These are phyloP conservation scores for Cryptocephalus primarius DNA, from an alignment of 2,888 invertebrate species.

Conservation along the genomic window DNA sequence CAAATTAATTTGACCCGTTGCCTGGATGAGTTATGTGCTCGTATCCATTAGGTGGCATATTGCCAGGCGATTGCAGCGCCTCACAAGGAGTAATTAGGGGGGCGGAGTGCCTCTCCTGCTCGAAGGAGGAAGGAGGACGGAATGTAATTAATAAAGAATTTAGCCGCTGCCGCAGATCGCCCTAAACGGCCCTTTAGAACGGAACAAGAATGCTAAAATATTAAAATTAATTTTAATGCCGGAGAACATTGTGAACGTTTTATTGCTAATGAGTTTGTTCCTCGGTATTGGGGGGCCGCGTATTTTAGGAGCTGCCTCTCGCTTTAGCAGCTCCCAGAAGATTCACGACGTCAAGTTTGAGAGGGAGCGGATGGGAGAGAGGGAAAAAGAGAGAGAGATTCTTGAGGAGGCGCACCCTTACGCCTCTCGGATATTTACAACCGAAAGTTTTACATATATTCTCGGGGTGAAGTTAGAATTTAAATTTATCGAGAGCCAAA, in stretches of 20 bases:
- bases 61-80: conserved; percentile 33
- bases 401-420: too few relatives aligned
- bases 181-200: conserved; percentile 10
- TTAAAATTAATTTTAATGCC: conserved; percentile 19
- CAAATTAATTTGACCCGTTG: conserved; percentile 35
- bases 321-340: too few relatives aligned
- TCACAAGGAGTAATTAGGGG: conserved; percentile 32
- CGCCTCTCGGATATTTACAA: too few relatives aligned
- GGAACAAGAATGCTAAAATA: conserved; percentile 16
- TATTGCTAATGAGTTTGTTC: background rate
- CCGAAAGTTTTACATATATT: too few relatives aligned
- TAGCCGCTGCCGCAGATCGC: conserved; percentile 25
- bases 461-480: too few relatives aligned
- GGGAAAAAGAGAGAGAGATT: too few relatives aligned
- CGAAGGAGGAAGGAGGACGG: conserved; percentile 22
- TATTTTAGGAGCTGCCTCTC: too few relatives aligned
- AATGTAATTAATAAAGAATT: conserved; percentile 36
- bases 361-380: too few relatives aligned
- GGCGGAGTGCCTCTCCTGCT: conserved; percentile 15
- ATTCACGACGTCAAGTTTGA: too few relatives aligned
- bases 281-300: background rate
- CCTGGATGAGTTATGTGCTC: conserved; percentile 32
- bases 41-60: conserved; percentile 36
- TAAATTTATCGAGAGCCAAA: too few relatives aligned
- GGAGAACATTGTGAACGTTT: background rate